A percentile compares a stretch with the other conserved stretches of the same genome.
Conservation (phyloP, 2,113 vertebrate species). For the Chroicocephalus ridibundus region DNA sequence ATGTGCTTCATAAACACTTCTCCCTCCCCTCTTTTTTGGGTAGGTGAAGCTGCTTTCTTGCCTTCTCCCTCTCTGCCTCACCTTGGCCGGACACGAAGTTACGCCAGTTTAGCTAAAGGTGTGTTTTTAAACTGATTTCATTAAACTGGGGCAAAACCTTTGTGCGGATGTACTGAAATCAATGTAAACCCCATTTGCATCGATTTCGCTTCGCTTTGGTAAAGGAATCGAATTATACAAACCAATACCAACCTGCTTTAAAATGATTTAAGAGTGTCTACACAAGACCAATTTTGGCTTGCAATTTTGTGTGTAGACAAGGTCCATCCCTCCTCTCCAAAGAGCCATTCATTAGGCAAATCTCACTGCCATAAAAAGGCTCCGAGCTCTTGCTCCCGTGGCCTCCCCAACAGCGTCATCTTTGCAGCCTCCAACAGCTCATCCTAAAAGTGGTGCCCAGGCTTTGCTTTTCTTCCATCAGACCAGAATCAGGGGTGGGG, state of each 20-base stretch:
- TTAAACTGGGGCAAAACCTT: slow-evolving; percentile 66
- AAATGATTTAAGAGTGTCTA: slow-evolving; percentile 66
- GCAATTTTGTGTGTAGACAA: slow-evolving; percentile 54
- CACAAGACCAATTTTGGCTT: slow-evolving; percentile 58
- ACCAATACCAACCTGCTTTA: slow-evolving; percentile 69
- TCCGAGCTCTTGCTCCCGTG: accelerated
- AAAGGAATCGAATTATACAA: slow-evolving; percentile 67
- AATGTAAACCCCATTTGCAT: slow-evolving; percentile 65
- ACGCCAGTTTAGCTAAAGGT: slow-evolving; percentile 38
- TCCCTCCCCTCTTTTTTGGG: neutral
- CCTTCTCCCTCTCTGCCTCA: neutral
- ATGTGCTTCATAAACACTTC: neutral
- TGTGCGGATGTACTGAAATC: slow-evolving; percentile 54
- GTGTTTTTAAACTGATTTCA: slow-evolving; percentile 62
- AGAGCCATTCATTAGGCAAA: neutral
- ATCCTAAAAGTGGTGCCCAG: accelerated
- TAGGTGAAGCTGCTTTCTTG: accelerated
- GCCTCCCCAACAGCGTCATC: neutral
- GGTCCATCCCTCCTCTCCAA: slow-evolving; percentile 28
- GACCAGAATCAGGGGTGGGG: neutral
- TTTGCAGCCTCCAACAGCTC: neutral
- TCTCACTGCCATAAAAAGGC: neutral
- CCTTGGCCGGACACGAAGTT: slow-evolving; percentile 11
- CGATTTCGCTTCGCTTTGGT: slow-evolving; percentile 64
- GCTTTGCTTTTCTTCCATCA: neutral